Conservation (phyloP, 2,888 invertebrate genomes). For the Listrodromus nycthemerus region DNA sequence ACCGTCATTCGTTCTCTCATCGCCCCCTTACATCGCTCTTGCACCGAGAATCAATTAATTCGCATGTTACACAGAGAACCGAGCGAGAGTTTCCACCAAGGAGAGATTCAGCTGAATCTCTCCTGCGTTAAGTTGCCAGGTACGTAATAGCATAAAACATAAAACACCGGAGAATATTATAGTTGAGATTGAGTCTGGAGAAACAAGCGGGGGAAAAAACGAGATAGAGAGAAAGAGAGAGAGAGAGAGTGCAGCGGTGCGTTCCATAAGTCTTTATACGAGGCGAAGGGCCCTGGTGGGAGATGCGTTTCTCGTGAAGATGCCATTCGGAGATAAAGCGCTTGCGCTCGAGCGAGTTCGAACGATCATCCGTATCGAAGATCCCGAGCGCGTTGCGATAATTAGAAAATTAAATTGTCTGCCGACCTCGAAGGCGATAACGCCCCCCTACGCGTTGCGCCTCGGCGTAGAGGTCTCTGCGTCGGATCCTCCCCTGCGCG, state of each 20-base stretch:
- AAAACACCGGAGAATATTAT: conserved; percentile 80
- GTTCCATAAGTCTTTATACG: conserved; percentile 67
- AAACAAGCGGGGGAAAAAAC: conserved; percentile 50
- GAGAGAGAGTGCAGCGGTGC: conserved; percentile 21
- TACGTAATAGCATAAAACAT: conserved; percentile 71
- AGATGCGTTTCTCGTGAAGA: conserved; percentile 63
- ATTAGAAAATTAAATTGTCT: conserved; percentile 84
- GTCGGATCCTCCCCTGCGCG: not conserved
- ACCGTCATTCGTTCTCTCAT: conserved; percentile 56
- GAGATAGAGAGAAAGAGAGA: conserved; percentile 16
- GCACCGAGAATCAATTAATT: conserved; percentile 70
- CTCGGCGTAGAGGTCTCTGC: not conserved
- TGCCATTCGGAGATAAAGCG: conserved; percentile 68
- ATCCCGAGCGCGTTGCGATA: conserved; percentile 77
- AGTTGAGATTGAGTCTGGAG: conserved; percentile 79
- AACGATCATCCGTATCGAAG: conserved; percentile 31
- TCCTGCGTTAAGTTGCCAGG: conserved; percentile 22
- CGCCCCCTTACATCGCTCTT: conserved; percentile 58
- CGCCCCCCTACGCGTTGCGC: not conserved
- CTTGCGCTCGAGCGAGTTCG: conserved; percentile 54
- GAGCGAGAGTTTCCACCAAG: conserved; percentile 24
- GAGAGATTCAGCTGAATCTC: conserved; percentile 51
- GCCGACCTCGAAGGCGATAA: conserved; percentile 52
- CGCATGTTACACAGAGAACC: conserved; percentile 28
- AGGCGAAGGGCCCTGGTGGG: conserved; percentile 48